A percentile compares a stretch with the other conserved stretches of the same genome.
phyloP scores from a whole-genome alignment of 1,140 invertebrate genomes.

The Lepidostoma basale region DNA sequence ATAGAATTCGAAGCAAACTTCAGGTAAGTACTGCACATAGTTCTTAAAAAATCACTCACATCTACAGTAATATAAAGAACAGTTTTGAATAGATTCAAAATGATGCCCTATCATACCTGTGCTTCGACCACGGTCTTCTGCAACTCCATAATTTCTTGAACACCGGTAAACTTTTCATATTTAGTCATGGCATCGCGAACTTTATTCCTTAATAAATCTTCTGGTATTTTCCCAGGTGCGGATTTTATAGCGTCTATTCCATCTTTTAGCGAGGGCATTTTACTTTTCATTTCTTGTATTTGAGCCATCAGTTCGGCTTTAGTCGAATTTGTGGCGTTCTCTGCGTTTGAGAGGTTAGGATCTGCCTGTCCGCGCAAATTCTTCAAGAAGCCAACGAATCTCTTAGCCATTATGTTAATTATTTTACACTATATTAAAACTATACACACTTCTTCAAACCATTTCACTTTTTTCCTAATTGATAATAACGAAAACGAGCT shows the following conservation, averaged over 20 bases:
- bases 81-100: no score
- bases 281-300: conserved; percentile 13
- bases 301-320: conserved; percentile 19
- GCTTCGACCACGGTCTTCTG: conserved; percentile 59
- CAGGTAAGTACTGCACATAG: no score
- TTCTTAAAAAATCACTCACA: no score
- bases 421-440: conserved; percentile 17
- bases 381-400: conserved; percentile 20
- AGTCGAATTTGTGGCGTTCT: background rate
- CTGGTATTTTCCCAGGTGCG: background rate
- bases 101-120: no score
- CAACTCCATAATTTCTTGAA: conserved; percentile 58
- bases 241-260: conserved; percentile 17
- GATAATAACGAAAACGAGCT: background rate
- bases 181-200: conserved; percentile 36
- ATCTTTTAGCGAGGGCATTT: conserved; percentile 16
- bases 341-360: conserved; percentile 32
- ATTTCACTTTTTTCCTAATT: background rate
- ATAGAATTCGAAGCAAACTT: no score
- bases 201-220: background rate
- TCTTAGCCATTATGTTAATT: conserved; percentile 26
- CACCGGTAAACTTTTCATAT: conserved; percentile 60
- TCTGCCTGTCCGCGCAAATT: conserved; percentile 11
- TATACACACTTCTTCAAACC: background rate
- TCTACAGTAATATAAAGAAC: no score